Conservation (phyloP, 2,888 invertebrate species). For the Eilema sororculum region DNA sequence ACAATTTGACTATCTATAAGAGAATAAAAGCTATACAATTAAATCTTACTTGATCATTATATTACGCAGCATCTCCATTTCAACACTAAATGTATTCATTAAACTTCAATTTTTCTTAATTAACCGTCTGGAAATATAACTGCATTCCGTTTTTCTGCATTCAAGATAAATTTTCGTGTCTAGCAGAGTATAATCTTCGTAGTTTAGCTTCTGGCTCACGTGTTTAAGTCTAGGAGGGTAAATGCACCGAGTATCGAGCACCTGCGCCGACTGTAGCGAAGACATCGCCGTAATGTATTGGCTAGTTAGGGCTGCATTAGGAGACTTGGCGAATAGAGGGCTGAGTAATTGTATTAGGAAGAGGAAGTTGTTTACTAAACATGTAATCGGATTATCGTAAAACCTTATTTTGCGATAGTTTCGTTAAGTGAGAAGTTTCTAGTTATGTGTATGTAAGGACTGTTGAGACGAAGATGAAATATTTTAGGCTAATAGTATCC, state of each 20-base stretch:
- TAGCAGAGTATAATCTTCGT: constrained; percentile 35
- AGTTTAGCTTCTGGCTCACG: constrained; percentile 68
- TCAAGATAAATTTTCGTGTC: constrained; percentile 7
- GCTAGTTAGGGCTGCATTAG: constrained; percentile 46
- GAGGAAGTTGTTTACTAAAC: constrained; percentile 49
- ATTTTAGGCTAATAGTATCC: background rate
- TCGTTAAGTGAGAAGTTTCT: constrained; percentile 5
- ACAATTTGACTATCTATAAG: background rate
- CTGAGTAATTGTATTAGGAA: constrained; percentile 49
- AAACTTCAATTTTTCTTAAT: background rate
- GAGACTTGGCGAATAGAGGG: constrained; percentile 52
- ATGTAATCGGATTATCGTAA: constrained; percentile 51
- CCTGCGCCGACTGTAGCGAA: constrained; percentile 73
- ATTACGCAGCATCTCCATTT: background rate
- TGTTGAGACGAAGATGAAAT: background rate
- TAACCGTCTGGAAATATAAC: background rate
- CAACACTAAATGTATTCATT: background rate
- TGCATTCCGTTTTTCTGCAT: background rate
- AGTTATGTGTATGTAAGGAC: background rate
- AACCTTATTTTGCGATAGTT: constrained; percentile 32
- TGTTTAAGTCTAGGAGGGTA: constrained; percentile 56
- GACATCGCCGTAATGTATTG: constrained; percentile 74
- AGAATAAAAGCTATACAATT: background rate
- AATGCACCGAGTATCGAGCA: constrained; percentile 65
- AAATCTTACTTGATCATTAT: background rate